Percentiles rank a stretch among this genome's conserved stretches.
phyloP scores from a whole-genome alignment of 2,113 vertebrate genomes.

The Microcebus lehilahytsara region DNA sequence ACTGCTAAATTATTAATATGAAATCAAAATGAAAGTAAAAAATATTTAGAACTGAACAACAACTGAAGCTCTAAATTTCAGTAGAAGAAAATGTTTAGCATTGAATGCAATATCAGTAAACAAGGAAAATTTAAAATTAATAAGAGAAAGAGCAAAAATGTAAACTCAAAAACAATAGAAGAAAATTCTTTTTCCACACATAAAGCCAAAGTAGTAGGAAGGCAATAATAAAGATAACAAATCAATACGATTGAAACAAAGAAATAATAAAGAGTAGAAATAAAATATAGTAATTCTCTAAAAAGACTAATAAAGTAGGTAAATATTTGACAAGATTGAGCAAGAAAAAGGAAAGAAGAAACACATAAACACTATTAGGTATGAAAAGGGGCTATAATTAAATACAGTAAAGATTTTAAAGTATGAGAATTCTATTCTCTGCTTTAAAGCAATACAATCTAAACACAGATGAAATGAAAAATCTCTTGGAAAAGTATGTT shows the following conservation, averaged over 20 bases:
- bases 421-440: neutral
- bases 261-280: neutral
- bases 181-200: neutral
- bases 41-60: neutral
- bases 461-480: conserved; percentile 29
- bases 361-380: neutral
- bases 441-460: neutral
- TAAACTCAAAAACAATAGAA: neutral
- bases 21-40: conserved; percentile 59
- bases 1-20: conserved; percentile 19
- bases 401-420: neutral
- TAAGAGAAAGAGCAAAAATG: neutral
- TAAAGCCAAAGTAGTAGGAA: neutral
- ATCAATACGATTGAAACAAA: conserved; percentile 1
- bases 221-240: neutral
- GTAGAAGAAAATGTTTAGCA: neutral
- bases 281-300: neutral
- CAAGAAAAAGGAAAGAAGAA: neutral
- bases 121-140: neutral
- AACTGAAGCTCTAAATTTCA: neutral
- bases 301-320: neutral
- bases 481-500: conserved; percentile 28
- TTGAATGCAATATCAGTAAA: conserved; percentile 13
- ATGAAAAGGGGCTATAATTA: neutral
- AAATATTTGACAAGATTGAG: neutral